Conservation (phyloP, 2,113 vertebrate species). For the Silurus glanis region DNA sequence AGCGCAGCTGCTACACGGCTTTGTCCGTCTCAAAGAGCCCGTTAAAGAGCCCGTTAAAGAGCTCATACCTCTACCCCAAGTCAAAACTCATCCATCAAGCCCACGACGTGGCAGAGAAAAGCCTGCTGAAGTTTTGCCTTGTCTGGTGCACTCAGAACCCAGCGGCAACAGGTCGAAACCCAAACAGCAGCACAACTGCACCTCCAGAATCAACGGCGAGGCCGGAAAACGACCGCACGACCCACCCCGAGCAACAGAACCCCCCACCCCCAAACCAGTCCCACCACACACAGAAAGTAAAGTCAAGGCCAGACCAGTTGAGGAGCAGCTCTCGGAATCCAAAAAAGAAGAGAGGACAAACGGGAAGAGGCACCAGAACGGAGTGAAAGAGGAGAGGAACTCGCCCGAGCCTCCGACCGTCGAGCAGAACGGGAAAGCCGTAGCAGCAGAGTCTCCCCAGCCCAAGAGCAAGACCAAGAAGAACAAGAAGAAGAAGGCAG, state of each 20-base stretch:
- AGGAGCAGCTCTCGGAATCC: slow-evolving; percentile 68
- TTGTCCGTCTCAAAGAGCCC: slow-evolving; percentile 65
- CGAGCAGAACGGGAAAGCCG: slow-evolving; percentile 75
- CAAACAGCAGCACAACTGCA: slow-evolving; percentile 69
- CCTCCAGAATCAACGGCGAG: slow-evolving; percentile 63
- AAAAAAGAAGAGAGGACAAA: slow-evolving; percentile 76
- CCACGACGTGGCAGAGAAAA: slow-evolving; percentile 73
- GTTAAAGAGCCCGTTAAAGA: slow-evolving; percentile 67
- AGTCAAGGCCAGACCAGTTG: slow-evolving; percentile 66
- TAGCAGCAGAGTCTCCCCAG: slow-evolving; percentile 78
- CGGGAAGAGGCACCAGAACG: slow-evolving; percentile 78
- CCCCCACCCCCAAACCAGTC: slow-evolving; percentile 68
- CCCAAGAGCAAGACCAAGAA: slow-evolving; percentile 80
- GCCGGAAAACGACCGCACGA: slow-evolving; percentile 69
- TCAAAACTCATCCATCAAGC: slow-evolving; percentile 45
- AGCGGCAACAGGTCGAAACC: slow-evolving; percentile 72
- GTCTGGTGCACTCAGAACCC: slow-evolving; percentile 71
- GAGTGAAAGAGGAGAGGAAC: slow-evolving; percentile 78
- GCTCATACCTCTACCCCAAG: slow-evolving; percentile 27
- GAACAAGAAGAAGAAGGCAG: slow-evolving; percentile 94
- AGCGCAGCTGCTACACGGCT: slow-evolving; percentile 77
- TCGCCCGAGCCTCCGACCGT: slow-evolving; percentile 61
- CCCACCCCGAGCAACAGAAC: slow-evolving; percentile 62
- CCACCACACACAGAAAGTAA: slow-evolving; percentile 61
- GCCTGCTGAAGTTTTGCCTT: slow-evolving; percentile 70